Base-by-base conservation (phyloP, 2,113 vertebrate genomes). In the Spheniscus mendiculus region DNA sequence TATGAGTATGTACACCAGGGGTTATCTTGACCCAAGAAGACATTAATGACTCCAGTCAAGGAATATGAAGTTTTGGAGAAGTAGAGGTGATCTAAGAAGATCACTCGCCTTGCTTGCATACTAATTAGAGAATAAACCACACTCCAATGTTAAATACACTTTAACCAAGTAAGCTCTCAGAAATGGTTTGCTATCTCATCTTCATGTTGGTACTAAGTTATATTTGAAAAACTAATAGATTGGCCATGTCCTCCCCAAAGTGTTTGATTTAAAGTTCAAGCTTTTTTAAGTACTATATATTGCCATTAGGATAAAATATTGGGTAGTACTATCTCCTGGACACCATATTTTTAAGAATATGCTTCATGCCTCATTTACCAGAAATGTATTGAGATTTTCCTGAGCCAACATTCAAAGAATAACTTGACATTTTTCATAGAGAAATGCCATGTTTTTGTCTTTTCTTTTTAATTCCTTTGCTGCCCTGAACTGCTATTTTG, bases 311-410 rank as follows among this genome's bases (percentile, higher is more conserved):
- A 94, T 97, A 95, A 97, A 97, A 96, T 94, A 97, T 94, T 84
- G 79, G 87, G 53, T 53, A 94, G 45, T 82, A 32, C 44, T 82
- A 59, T 89, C 65, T 93, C 65, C 79, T 92, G 96, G 79, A 94
- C 76, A 92, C 61, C 87, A 53, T 96, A 90, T 96, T 93, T 97
- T 96, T 81, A 88, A 94, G 76, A 97, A 95, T 88, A 88, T 97
- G 95, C 36, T 97, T 97, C 96, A 97, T 88, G 91, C 91, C 85
- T 97, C 97, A 97, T 97, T 97, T 97, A 87, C 85, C 85, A 89
- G 89, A 84, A 97, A 96, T 96, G 38, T 97, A 97, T 95, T 89
- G 95, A 96, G 93, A 96, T 96, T 92, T 97, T 97, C 86, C 72
- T 71, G 61, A 93, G 76, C 79, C 87, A 96, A 95, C n/a, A 84